A percentile compares a stretch with the other conserved stretches of the same genome.
phyloP scores from a whole-genome alignment of 92 coral and sea anemone species.

The Siderastrea radians region DNA sequence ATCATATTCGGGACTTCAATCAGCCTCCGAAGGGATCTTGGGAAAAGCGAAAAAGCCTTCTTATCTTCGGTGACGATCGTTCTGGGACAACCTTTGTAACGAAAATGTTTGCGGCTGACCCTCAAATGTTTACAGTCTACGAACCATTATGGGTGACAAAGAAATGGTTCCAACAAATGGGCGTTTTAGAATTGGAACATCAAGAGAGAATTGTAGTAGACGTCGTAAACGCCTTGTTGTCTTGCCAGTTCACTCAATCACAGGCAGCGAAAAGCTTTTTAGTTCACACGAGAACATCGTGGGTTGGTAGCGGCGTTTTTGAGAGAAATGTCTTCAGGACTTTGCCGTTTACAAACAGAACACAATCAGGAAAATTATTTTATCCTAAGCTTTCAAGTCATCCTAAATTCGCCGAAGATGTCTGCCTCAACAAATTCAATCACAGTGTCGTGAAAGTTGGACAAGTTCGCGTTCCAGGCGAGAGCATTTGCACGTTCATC shows the following conservation, averaged over 20 bases:
- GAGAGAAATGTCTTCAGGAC: conserved; percentile 27
- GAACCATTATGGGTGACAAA: conserved; percentile 57
- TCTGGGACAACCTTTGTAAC: conserved; percentile 56
- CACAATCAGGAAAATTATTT: not conserved
- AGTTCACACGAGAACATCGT: not conserved
- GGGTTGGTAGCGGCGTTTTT: conserved; percentile 20
- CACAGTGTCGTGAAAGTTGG: conserved; percentile 54
- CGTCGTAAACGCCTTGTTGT: conserved; percentile 32
- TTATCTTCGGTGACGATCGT: conserved; percentile 60
- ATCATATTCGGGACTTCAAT: not conserved
- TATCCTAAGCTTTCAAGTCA: conserved; percentile 17
- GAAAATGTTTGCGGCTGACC: conserved; percentile 47
- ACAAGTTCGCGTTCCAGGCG: conserved; percentile 32
- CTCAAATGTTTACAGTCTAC: conserved; percentile 48
- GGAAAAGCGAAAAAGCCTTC: conserved; percentile 43
- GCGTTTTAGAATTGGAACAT: not conserved
- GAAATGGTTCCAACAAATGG: conserved; percentile 7
- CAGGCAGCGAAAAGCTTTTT: conserved; percentile 27
- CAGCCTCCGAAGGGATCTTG: conserved; percentile 17
- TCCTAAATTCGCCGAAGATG: conserved; percentile 45
- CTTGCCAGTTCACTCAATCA: conserved; percentile 40
- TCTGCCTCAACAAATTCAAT: conserved; percentile 35
- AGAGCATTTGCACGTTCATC: conserved; percentile 3
- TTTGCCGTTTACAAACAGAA: not conserved
- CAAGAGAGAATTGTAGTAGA: conserved; percentile 8